phyloP scores from a whole-genome alignment of 2,888 invertebrate genomes.

The Microplitis manilae region DNA sequence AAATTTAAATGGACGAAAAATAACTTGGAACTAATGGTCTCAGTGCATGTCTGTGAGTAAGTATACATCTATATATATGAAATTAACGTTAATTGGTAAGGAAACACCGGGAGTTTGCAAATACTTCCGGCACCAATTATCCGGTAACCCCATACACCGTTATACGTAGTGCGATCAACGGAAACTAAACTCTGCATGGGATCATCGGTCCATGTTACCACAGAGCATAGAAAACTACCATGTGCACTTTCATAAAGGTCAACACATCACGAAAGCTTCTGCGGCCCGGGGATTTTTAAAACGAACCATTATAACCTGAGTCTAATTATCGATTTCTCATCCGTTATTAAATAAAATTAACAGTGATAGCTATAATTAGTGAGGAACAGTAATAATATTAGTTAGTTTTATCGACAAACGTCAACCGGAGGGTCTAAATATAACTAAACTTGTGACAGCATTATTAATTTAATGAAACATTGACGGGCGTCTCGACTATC shows the following conservation, averaged over 20 bases:
- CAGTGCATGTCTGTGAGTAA: neutral
- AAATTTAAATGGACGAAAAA: neutral
- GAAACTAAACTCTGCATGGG: slow-evolving; percentile 2
- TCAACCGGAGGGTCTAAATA: neutral
- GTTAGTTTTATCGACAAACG: neutral
- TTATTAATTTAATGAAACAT: slow-evolving; percentile 37
- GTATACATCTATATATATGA: neutral
- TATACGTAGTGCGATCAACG: neutral
- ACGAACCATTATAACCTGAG: neutral
- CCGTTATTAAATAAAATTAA: neutral
- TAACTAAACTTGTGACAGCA: slow-evolving; percentile 2
- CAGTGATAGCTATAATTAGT: neutral
- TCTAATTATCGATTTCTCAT: neutral
- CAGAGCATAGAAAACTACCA: neutral
- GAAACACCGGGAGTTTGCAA: slow-evolving; percentile 38
- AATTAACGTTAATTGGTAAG: slow-evolving; percentile 40
- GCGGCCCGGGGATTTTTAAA: neutral
- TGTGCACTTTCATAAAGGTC: slow-evolving; percentile 9
- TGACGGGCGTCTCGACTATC: slow-evolving; percentile 30
- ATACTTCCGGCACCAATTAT: slow-evolving; percentile 43
- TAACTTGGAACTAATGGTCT: neutral
- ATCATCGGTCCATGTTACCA: slow-evolving; percentile 15
- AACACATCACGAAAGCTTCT: slow-evolving; percentile 13
- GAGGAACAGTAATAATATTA: neutral
- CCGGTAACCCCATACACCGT: slow-evolving; percentile 20